These are phyloP conservation scores for Pangasianodon gigas DNA, from an alignment of 2,113 vertebrate genomes.

Conservation along the genomic window DNA sequence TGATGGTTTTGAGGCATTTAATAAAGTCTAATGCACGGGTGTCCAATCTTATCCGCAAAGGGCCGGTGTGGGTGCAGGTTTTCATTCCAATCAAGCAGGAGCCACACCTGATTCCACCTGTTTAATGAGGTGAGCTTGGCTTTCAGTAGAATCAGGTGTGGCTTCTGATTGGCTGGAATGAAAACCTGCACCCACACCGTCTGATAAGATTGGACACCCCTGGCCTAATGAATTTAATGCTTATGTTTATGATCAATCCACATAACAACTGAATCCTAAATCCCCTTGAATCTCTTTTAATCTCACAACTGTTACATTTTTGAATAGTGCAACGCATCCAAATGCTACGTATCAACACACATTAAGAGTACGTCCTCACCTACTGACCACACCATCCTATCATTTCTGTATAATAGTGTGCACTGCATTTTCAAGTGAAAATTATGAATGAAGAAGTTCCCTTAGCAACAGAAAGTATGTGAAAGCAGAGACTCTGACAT, in stretches of 20 bases:
- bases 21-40: not conserved
- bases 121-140: too few species aligned
- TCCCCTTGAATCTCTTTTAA: not conserved
- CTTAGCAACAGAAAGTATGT: slow-evolving; percentile 46
- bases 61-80: too few species aligned
- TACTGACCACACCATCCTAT: not conserved
- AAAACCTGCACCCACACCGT: too few species aligned
- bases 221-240: not conserved
- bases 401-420: not conserved
- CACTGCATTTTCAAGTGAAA: slow-evolving; percentile 23
- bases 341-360: not conserved
- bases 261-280: not conserved
- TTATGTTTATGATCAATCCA: not conserved
- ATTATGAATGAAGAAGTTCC: slow-evolving; percentile 47
- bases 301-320: not conserved
- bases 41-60: too few species aligned
- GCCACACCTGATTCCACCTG: too few species aligned
- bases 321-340: not conserved
- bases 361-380: not conserved
- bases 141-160: too few species aligned
- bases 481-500: slow-evolving; percentile 28
- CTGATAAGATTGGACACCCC: too few species aligned
- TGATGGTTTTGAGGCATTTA: not conserved
- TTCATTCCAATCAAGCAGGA: too few species aligned
- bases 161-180: too few species aligned